Percentiles rank a stretch among this genome's conserved stretches.
phyloP scores from a whole-genome alignment of 2,113 vertebrate species.

The Pseudorhombus dupliciocellatus region DNA sequence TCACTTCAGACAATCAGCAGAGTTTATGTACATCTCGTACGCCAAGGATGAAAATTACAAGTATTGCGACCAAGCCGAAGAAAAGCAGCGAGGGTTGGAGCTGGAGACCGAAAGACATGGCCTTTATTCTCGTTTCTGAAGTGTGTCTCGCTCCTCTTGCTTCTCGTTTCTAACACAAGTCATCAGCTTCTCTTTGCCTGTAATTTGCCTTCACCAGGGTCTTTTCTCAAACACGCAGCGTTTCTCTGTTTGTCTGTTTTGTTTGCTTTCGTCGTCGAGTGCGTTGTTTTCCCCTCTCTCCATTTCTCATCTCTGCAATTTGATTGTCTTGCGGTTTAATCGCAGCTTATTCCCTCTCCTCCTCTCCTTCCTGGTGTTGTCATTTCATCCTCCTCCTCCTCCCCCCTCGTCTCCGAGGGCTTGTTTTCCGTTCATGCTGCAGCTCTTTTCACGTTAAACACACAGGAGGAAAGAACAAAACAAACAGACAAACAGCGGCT shows the following conservation, averaged over 20 bases:
- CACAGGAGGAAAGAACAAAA: slow-evolving; percentile 53
- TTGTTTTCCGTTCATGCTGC: slow-evolving; percentile 68
- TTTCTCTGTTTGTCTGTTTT: slow-evolving; percentile 50
- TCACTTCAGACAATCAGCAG: too few relatives aligned
- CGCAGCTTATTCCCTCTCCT: slow-evolving; percentile 54
- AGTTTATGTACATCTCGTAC: too few relatives aligned
- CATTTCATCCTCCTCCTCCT: slow-evolving; percentile 49
- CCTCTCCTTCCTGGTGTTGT: slow-evolving; percentile 46
- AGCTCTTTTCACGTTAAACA: slow-evolving; percentile 60
- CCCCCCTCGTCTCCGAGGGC: slow-evolving; percentile 54
- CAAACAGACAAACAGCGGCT: slow-evolving; percentile 60
- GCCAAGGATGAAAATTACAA: too few relatives aligned
- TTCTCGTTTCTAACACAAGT: too few relatives aligned
- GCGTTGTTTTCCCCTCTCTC: neutral
- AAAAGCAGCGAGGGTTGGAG: too few relatives aligned
- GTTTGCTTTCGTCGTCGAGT: slow-evolving; percentile 50
- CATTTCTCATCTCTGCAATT: slow-evolving; percentile 46
- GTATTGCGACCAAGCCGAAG: too few relatives aligned
- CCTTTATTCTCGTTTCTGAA: too few relatives aligned
- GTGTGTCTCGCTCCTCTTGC: too few relatives aligned
- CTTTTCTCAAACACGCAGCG: neutral
- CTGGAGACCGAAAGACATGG: too few relatives aligned
- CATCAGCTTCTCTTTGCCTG: too few relatives aligned
- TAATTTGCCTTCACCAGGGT: too few relatives aligned
- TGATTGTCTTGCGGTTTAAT: slow-evolving; percentile 70